Evolutionary conservation across 2,888 invertebrate genomes (phyloP), one percentile per base, ranked within the genome.

Genomic region (Timema podura): DNA sequence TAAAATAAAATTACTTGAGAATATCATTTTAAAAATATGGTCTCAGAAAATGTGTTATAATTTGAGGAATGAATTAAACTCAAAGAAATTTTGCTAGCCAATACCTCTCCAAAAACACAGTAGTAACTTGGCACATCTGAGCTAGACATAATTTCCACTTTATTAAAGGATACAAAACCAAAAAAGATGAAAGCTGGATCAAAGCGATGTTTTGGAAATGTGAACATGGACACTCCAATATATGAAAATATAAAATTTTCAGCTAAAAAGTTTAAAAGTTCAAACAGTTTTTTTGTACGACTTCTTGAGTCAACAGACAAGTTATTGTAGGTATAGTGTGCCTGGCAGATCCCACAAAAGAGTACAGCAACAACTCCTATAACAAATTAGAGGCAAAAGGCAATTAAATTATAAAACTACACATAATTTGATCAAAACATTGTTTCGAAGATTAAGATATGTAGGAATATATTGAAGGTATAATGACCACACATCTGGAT

Each of bases 241-340:
- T 98, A 98, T 5, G 94, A 93, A 84, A 98, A 98, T 78, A 98
- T 98, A 82, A 98, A 98, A 83, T 97, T 98, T 80, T 98, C 98
- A 0, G 97, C 95, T 74, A 98, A 84, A 82, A 98, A 98, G 83
- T 97, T 98, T 74, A 98, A 86, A 77, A 98, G 83, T 80, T 96
- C 95, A 82, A 96, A 96, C 77, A 96, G 86, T 81, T 95, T 93
- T 82, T 96, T 96, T 48, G 96, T 96, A 75, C 95, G 85, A 75
- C 87, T 87, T 75, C 95, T 87, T 0, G 96, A 95, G 79, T 95
- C 93, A 69, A 88, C 86, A 0, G 96, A 96, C 49, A 97, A 83
- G 82, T 97, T 97, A 83, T 98, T 98, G 83, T 95, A 98, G 0
- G 98, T 99, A 81, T 99, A 99, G 83, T 99, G 98, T 30, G 98